Evolutionary conservation across 1,140 invertebrate genomes (phyloP), one percentile per base, ranked within the genome.

Genomic region (Meloidogyne floridensis): DNA sequence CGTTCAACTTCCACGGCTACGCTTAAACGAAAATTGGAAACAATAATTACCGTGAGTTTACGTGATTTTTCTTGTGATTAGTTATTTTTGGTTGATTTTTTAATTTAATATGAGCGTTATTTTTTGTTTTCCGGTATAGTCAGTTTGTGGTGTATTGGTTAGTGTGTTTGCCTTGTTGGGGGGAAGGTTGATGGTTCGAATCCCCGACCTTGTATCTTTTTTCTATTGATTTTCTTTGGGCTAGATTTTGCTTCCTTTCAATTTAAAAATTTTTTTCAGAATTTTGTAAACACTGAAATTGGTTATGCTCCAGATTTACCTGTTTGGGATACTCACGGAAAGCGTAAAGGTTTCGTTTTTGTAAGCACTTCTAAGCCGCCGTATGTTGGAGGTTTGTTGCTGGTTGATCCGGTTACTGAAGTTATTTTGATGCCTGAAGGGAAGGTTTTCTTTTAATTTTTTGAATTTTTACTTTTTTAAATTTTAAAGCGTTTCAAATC

Each of bases 261-360:
- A 32, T 32, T 32, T 32, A 1, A 1, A 32, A 32, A 51, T 47
- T 32, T n/a, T 11, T 56, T 82, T 86, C 32, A 84, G 83, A 71
- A 80, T 8, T 9, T 81, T 72, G 83, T 85, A 5, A 85, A 85
- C 47, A 59, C 18, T 42, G 84, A 87, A 65, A 69, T 87, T 70
- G 84, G 84, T n/a, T 87, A 86, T 80, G 87, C 81, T 20, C 0
- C 65, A 10, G 84, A 85, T 56, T 47, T 85, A n/a, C 47, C 76
- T 3, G 42, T 85, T 7, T 85, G 84, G 84, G 71, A 84, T 20
- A 4, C 8, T 10, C 72, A 81, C 0, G 53, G 81, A 51, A 18
- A 53, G 42, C 82, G 82, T n/a, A 53, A 81, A 56, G 82, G 51
- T 1, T 69, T 87, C 10, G 83, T 85, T 42, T 81, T 84, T 77